These are phyloP conservation scores for Rallus crepitans DNA, from an alignment of 2,797 vertebrate species.

Conservation along the genomic window DNA sequence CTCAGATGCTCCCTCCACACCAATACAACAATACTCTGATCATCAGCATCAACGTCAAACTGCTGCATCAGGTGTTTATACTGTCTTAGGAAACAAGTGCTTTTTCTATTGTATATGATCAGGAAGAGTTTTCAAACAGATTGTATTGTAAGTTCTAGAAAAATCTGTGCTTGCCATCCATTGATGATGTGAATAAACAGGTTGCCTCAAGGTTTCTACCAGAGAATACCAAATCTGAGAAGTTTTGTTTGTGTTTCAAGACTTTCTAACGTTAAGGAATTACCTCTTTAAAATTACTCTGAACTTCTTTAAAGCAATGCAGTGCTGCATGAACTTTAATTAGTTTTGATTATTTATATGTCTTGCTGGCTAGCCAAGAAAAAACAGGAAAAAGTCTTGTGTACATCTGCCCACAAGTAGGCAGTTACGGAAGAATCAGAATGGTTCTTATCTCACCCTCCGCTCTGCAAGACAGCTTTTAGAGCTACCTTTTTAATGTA, in stretches of 20 bases:
- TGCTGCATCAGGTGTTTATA: neutral
- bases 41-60: neutral
- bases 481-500: neutral
- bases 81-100: neutral
- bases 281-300: neutral
- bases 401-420: neutral
- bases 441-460: neutral
- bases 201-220: neutral
- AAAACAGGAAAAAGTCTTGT: neutral
- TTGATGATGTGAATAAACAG: neutral
- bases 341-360: accelerated
- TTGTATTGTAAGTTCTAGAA: neutral
- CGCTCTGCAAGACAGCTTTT: neutral
- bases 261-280: neutral
- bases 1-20: neutral
- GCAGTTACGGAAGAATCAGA: neutral
- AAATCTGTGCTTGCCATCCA: neutral
- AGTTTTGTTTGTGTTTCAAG: neutral
- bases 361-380: neutral
- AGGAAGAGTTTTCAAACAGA: neutral
- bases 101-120: neutral
- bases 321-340: neutral
- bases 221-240: neutral
- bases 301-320: neutral
- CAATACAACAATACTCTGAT: neutral